phyloP scores from a whole-genome alignment of 1,140 invertebrate genomes.

The Calycopis cecrops region DNA sequence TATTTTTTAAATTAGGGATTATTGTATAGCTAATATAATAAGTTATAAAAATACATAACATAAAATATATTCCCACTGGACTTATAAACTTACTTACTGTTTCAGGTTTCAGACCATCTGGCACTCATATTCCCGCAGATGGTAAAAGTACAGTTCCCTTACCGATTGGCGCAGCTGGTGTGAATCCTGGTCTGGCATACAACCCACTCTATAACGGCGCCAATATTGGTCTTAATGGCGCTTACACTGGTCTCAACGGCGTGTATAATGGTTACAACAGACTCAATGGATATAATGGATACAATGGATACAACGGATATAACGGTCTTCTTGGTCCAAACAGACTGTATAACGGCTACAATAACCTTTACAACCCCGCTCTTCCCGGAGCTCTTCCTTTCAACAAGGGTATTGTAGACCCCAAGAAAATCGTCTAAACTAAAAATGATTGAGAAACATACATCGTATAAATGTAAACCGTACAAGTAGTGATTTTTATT shows the following conservation, averaged over 20 bases:
- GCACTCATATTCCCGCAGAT: constrained; percentile 53
- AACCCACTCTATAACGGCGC: constrained; percentile 36
- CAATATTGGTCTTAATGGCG: constrained; percentile 4
- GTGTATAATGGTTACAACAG: constrained; percentile 37
- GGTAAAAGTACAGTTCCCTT: constrained; percentile 37
- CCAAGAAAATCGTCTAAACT: constrained; percentile 2
- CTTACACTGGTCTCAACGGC: constrained; percentile 30
- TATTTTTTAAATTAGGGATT: too few species aligned
- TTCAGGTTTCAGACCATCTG: constrained; percentile 62
- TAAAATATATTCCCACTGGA: not conserved
- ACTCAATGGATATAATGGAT: constrained; percentile 18
- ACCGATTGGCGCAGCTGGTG: constrained; percentile 21
- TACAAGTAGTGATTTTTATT: too few species aligned
- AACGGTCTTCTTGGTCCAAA: not conserved
- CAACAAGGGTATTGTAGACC: not conserved
- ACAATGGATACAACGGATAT: not conserved
- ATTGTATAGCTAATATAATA: too few species aligned
- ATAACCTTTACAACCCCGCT: not conserved
- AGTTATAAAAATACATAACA: too few species aligned
- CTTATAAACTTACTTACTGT: constrained; percentile 9
- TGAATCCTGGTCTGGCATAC: constrained; percentile 26
- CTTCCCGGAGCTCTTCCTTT: not conserved
- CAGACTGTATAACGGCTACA: not conserved
- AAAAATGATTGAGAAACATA: too few species aligned
- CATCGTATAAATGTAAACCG: too few species aligned